Evolutionary conservation across 1,140 invertebrate genomes (phyloP).

Genomic region (Halyomorpha halys): DNA sequence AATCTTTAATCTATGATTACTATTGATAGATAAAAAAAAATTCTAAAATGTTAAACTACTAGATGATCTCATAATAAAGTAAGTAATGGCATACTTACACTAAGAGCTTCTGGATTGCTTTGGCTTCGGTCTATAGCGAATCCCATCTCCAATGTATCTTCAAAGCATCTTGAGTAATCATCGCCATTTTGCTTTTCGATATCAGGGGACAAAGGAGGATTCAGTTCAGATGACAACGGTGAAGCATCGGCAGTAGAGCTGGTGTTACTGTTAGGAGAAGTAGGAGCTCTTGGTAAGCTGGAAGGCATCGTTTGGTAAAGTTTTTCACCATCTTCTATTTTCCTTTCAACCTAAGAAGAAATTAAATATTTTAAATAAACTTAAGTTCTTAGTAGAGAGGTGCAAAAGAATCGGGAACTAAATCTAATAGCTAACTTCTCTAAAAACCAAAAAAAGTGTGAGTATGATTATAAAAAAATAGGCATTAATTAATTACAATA

Average conservation of each 20-base stretch:
- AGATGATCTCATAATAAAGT: background rate
- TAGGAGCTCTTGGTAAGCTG: slow-evolving; percentile 39
- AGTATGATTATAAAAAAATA: too few species aligned
- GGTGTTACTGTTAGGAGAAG: background rate
- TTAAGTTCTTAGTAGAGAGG: too few species aligned
- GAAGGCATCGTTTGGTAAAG: slow-evolving; percentile 61
- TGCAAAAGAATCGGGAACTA: too few species aligned
- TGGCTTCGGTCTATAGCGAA: slow-evolving; percentile 26
- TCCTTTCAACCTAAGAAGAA: slow-evolving; percentile 45
- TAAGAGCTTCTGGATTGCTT: slow-evolving; percentile 28
- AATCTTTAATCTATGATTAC: too few species aligned
- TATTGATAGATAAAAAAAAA: too few species aligned
- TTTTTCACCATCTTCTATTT: slow-evolving; percentile 51
- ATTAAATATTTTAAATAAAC: too few species aligned
- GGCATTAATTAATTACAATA: too few species aligned
- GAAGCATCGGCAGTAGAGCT: slow-evolving; percentile 2
- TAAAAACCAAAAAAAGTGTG: too few species aligned
- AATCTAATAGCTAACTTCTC: too few species aligned
- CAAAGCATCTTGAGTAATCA: slow-evolving; percentile 29
- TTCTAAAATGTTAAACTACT: too few species aligned
- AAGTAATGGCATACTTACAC: background rate
- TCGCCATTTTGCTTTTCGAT: slow-evolving; percentile 22
- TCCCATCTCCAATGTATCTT: slow-evolving; percentile 27
- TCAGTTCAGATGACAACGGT: slow-evolving; percentile 7
- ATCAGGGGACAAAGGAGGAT: slow-evolving; percentile 18